Percentiles rank a stretch among this genome's conserved stretches.
phyloP scores from a whole-genome alignment of 2,113 vertebrate genomes.

The Seriola quinqueradiata region DNA sequence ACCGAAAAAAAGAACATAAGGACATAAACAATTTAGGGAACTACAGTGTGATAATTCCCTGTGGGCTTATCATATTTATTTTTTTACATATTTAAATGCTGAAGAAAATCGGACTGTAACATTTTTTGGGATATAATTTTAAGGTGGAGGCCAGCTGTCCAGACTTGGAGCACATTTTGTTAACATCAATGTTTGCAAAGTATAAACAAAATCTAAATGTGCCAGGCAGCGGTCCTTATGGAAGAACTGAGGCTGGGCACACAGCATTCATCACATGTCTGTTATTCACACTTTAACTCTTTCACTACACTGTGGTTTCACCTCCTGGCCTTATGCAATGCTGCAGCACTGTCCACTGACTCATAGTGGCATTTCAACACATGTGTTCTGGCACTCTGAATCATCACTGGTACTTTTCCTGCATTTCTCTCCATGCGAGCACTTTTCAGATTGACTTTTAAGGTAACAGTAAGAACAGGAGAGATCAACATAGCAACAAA shows the following conservation, averaged over 20 bases:
- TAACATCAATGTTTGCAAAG: not conserved
- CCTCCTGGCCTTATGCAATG: not conserved
- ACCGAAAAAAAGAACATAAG: too few species aligned
- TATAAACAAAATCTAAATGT: constrained; percentile 17
- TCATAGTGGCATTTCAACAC: constrained; percentile 28
- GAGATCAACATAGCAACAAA: constrained; percentile 1
- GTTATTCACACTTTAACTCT: constrained; percentile 20
- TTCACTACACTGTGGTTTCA: not conserved
- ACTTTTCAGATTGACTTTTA: not conserved
- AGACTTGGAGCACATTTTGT: too few species aligned
- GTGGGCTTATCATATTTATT: too few species aligned
- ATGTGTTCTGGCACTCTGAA: not conserved
- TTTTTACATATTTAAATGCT: too few species aligned
- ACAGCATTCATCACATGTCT: constrained; percentile 8
- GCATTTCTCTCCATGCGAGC: not conserved
- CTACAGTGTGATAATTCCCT: too few species aligned
- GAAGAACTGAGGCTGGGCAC: not conserved
- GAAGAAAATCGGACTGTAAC: too few species aligned
- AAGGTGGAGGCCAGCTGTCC: too few species aligned
- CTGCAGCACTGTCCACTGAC: constrained; percentile 18
- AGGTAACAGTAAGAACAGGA: not conserved
- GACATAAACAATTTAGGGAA: too few species aligned
- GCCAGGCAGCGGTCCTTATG: not conserved
- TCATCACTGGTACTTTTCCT: constrained; percentile 28
- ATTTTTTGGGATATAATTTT: too few species aligned